phyloP scores from a whole-genome alignment of 1,140 invertebrate species.

The Procambarus clarkii region DNA sequence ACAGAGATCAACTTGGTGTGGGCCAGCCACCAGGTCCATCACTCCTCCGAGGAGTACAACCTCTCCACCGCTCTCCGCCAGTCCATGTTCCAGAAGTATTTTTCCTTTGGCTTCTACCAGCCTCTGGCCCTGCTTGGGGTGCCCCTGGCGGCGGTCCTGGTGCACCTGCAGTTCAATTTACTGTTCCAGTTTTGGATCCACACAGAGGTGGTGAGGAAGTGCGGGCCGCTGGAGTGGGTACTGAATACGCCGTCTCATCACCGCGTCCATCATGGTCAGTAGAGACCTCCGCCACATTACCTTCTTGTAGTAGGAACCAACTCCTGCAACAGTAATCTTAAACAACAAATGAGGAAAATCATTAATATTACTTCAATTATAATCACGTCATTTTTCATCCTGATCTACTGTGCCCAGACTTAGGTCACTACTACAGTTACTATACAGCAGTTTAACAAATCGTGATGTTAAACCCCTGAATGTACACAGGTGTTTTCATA shows the following conservation, averaged over 20 bases:
- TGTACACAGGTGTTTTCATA: too few species aligned
- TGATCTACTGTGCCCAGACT: too few species aligned
- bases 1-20: slow-evolving; percentile 81
- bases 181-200: slow-evolving; percentile 79
- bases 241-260: slow-evolving; percentile 81
- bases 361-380: too few species aligned
- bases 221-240: slow-evolving; percentile 80
- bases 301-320: too few species aligned
- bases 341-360: too few species aligned
- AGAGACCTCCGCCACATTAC: too few species aligned
- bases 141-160: slow-evolving; percentile 73
- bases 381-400: too few species aligned
- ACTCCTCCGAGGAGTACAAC: slow-evolving; percentile 98
- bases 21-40: slow-evolving; percentile 96
- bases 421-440: too few species aligned
- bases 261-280: slow-evolving; percentile 79
- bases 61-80: slow-evolving; percentile 91
- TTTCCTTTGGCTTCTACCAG: slow-evolving; percentile 82
- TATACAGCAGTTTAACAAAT: too few species aligned
- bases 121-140: slow-evolving; percentile 75
- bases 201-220: slow-evolving; percentile 77
- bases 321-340: too few species aligned
- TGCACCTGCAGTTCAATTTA: slow-evolving; percentile 78
- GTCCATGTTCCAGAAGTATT: slow-evolving; percentile 87
- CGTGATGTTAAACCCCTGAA: too few species aligned